Percentiles rank a stretch among this genome's conserved stretches.
Evolutionary conservation across 2,113 vertebrate species (phyloP).

Genomic region (Pseudorhombus dupliciocellatus): DNA sequence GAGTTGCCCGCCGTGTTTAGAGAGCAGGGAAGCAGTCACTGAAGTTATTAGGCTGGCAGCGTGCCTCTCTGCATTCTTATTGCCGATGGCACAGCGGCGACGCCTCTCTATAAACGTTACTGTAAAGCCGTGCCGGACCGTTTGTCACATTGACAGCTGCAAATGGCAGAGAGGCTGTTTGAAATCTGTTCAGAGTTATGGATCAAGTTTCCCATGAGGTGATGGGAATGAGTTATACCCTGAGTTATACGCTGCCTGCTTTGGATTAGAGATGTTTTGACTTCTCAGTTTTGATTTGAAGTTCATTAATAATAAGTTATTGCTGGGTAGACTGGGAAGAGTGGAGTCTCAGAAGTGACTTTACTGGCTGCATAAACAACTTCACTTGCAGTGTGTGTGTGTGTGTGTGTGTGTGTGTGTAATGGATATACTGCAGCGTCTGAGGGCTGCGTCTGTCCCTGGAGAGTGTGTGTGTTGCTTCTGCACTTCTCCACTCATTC

Average conservation of each 20-base stretch:
- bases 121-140: conserved; percentile 1
- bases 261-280: neutral
- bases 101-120: conserved; percentile 25
- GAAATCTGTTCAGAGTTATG: conserved; percentile 17
- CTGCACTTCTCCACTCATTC: neutral
- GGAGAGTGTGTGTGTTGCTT: neutral
- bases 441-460: conserved; percentile 12
- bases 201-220: conserved; percentile 2
- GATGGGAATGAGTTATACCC: neutral
- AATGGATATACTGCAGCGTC: conserved; percentile 30
- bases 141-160: conserved; percentile 7
- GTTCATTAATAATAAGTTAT: neutral
- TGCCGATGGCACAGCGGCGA: conserved; percentile 41
- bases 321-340: neutral
- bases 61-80: conserved; percentile 39
- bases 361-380: neutral
- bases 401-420: neutral
- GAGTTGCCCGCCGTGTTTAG: conserved; percentile 52
- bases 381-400: conserved; percentile 1
- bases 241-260: neutral
- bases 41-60: conserved; percentile 55
- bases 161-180: conserved; percentile 6
- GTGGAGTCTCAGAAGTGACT: neutral
- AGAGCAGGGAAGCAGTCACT: conserved; percentile 52
- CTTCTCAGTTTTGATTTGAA: neutral